Evolutionary conservation across 2,113 vertebrate species (phyloP).

Genomic region (Melanostigma gelatinosum): DNA sequence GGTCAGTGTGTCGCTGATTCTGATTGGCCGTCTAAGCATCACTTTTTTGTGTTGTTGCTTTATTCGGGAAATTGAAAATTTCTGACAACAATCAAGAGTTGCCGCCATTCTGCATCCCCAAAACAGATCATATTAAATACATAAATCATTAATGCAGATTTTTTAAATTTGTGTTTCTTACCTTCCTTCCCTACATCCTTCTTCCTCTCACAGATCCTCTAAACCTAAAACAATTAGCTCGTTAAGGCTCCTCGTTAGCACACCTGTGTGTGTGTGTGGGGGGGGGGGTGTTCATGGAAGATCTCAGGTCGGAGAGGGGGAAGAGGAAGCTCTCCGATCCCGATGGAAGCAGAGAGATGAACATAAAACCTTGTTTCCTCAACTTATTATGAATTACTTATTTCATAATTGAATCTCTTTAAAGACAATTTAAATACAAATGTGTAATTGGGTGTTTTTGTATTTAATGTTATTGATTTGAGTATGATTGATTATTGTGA

Average conservation of each 20-base stretch:
- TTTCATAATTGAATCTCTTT: background rate
- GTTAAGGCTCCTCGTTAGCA: conserved; percentile 15
- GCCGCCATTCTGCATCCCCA: background rate
- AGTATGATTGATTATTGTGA: no score
- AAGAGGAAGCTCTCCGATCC: conserved; percentile 44
- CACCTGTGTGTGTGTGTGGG: background rate
- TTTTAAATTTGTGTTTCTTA: no score
- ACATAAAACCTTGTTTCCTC: conserved; percentile 1
- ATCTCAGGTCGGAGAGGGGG: conserved; percentile 48
- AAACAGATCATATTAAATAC: no score
- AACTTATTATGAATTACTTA: background rate
- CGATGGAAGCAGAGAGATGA: conserved; percentile 62
- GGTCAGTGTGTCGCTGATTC: background rate
- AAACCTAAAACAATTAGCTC: background rate
- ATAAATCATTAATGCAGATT: no score
- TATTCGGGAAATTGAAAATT: background rate
- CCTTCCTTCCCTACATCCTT: background rate
- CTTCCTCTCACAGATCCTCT: background rate
- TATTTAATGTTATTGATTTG: no score
- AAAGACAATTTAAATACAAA: no score
- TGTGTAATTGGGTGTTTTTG: no score
- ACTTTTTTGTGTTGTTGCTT: background rate
- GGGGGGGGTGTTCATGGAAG: conserved; percentile 59
- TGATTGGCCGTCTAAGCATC: conserved; percentile 16
- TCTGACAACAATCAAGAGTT: background rate